phyloP scores from a whole-genome alignment of 2,888 invertebrate species.

The Athetis lepigone region DNA sequence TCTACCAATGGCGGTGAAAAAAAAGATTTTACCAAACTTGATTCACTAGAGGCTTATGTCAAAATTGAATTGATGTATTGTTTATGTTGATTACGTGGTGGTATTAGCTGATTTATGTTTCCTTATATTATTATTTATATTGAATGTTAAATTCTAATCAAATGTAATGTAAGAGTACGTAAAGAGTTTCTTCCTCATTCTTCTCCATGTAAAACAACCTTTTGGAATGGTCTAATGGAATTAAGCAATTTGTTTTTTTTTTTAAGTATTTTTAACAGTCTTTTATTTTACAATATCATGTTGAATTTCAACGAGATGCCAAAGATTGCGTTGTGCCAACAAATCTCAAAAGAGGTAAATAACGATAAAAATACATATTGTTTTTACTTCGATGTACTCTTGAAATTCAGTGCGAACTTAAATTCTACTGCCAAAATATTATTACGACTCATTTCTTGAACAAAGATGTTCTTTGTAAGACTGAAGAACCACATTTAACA shows the following conservation, averaged over 20 bases:
- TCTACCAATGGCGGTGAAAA: conserved; percentile 32
- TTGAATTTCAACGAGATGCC: conserved; percentile 27
- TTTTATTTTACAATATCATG: conserved; percentile 6
- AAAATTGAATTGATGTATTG: neutral
- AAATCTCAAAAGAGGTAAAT: conserved; percentile 42
- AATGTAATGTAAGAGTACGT: too few species aligned
- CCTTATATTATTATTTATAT: neutral
- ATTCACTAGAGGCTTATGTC: too few species aligned
- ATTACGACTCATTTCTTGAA: conserved; percentile 14
- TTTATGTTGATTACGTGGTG: conserved; percentile 7
- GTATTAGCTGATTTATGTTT: neutral
- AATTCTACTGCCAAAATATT: conserved; percentile 32
- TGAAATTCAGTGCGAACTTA: conserved; percentile 30
- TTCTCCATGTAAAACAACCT: too few species aligned
- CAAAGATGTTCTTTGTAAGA: neutral
- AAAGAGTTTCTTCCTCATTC: too few species aligned
- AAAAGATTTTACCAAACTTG: neutral
- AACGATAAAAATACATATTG: neutral
- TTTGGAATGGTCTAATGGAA: too few species aligned
- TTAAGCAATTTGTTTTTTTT: too few species aligned
- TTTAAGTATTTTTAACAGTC: neutral
- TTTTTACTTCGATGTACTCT: conserved; percentile 29
- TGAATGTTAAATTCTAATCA: neutral
- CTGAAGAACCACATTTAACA: conserved; percentile 27
- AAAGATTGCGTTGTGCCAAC: conserved; percentile 30